Evolutionary conservation across 2,797 vertebrate species (phyloP).

Genomic region (Microchirus variegatus): DNA sequence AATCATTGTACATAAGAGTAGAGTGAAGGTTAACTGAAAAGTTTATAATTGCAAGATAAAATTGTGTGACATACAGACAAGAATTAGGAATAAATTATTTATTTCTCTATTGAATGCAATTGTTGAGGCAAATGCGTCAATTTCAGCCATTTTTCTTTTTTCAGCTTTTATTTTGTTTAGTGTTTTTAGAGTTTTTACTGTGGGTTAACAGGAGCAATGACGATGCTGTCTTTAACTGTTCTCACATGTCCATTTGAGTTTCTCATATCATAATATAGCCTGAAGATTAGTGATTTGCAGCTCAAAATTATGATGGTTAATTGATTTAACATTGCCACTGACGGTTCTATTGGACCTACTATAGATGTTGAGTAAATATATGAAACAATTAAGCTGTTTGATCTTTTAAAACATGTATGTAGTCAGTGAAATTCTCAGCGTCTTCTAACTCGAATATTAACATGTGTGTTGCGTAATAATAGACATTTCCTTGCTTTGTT

Average conservation of each 20-base stretch:
- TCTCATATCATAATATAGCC: slow-evolving; percentile 1
- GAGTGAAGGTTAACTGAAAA: slow-evolving; percentile 13
- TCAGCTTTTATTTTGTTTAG: neutral
- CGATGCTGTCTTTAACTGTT: slow-evolving; percentile 3
- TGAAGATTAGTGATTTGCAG: neutral
- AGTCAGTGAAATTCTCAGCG: too few relatives aligned
- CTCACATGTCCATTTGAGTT: slow-evolving; percentile 3
- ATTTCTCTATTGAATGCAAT: too few relatives aligned
- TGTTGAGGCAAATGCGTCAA: slow-evolving; percentile 1
- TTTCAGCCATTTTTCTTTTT: too few relatives aligned
- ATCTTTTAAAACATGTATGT: too few relatives aligned
- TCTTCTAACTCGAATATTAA: too few relatives aligned
- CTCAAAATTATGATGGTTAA: slow-evolving; percentile 13
- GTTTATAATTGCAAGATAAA: slow-evolving; percentile 18
- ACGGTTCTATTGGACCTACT: neutral
- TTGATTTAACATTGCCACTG: slow-evolving; percentile 2
- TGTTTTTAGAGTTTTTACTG: neutral
- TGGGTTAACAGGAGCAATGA: neutral
- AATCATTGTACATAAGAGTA: slow-evolving; percentile 5
- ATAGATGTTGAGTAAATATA: too few relatives aligned
- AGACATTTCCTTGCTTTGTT: too few relatives aligned
- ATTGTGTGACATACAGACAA: too few relatives aligned
- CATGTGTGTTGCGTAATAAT: too few relatives aligned
- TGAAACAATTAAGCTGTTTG: too few relatives aligned
- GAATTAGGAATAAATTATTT: too few relatives aligned